These are phyloP conservation scores for Ectobius pallidus DNA, from an alignment of 2,888 invertebrate species.

Conservation along the genomic window DNA sequence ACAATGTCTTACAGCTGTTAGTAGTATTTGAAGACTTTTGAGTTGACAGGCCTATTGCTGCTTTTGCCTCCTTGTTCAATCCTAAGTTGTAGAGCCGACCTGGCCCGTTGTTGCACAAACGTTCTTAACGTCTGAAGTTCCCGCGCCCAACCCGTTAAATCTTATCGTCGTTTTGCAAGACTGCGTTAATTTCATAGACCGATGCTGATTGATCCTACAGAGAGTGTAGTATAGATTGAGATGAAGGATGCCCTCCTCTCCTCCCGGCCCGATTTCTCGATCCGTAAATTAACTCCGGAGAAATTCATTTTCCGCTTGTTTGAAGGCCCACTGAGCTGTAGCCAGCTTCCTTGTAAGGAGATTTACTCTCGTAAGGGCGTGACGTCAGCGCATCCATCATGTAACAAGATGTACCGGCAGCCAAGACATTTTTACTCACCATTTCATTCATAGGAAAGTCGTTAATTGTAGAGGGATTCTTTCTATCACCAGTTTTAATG, in stretches of 20 bases:
- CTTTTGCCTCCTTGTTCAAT: too few species aligned
- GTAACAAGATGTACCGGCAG: background rate
- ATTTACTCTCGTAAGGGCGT: constrained; percentile 31
- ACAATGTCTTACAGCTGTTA: too few species aligned
- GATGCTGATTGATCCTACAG: constrained; percentile 39
- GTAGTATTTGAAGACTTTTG: too few species aligned
- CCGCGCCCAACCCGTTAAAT: constrained; percentile 33
- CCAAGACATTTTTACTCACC: background rate
- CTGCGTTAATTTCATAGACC: constrained; percentile 41
- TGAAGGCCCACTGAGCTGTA: constrained; percentile 38
- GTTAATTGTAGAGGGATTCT: background rate
- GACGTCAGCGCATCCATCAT: constrained; percentile 23
- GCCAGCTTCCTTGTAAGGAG: constrained; percentile 39
- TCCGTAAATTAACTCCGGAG: constrained; percentile 43
- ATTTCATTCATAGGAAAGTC: background rate
- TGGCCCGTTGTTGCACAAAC: background rate
- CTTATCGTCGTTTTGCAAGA: constrained; percentile 43
- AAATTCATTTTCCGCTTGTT: constrained; percentile 44
- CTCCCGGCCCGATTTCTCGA: constrained; percentile 26
- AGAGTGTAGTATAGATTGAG: constrained; percentile 7
- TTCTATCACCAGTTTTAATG: background rate
- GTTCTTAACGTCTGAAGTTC: background rate
- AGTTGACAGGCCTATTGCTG: too few species aligned
- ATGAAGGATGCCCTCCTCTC: constrained; percentile 15
- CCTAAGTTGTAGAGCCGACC: background rate